Evolutionary conservation across 92 coral and sea anemone species (phyloP).

Genomic region (Zoanthus sociatus): DNA sequence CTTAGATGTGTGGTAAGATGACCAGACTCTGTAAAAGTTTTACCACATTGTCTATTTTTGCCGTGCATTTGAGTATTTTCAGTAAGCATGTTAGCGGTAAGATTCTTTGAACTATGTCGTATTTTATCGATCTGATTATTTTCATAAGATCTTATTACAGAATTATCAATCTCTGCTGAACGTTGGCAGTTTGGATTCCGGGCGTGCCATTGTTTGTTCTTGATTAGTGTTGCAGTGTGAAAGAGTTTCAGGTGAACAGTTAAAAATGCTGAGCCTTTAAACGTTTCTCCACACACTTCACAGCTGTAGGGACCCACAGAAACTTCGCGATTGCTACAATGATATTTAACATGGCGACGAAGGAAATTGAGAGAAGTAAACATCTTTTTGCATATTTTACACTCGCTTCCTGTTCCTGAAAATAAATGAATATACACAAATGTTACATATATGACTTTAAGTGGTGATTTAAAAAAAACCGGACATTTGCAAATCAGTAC

Average conservation of each 20-base stretch:
- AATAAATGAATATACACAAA: no score
- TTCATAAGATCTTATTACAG: no score
- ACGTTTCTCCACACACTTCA: constrained; percentile 40
- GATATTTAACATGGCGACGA: constrained; percentile 10
- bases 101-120: no score
- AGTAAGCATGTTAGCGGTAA: no score
- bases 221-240: constrained; percentile 25
- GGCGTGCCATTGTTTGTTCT: background rate
- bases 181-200: no score
- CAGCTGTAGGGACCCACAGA: background rate
- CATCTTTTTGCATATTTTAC: background rate
- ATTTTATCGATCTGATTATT: no score
- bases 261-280: constrained; percentile 39
- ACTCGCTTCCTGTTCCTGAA: background rate
- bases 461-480: no score
- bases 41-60: background rate
- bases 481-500: no score
- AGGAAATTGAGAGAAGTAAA: constrained; percentile 8
- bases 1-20: background rate
- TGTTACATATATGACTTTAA: no score
- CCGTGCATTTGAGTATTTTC: no score
- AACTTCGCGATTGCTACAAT: background rate
- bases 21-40: background rate
- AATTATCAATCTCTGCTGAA: no score
- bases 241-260: constrained; percentile 26